Evolutionary conservation across 2,797 vertebrate species (phyloP), one percentile per base, ranked within the genome.

Genomic region (Pseudotriccus pelzelni): DNA sequence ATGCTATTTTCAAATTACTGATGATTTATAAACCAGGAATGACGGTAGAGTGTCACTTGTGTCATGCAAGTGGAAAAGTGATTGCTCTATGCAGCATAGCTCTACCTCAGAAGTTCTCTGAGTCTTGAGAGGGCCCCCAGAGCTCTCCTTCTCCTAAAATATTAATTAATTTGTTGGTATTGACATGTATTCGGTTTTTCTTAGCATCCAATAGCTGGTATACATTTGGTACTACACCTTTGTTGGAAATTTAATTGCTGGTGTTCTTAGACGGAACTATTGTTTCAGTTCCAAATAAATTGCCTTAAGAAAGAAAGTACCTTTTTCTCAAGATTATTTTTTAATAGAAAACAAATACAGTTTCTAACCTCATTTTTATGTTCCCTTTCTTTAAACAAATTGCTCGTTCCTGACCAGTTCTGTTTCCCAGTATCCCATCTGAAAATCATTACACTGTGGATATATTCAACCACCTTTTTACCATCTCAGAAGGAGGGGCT

Each of bases 311-410:
- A 55, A 76, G 13, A 80, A 67, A 46, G 18, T 6, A 15, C 34
- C 12, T 55, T 78, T 78, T 68, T 49, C 7, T 9, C 27, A 58
- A 67, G 13, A n/a, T 25, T 85, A 22, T 46, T 53, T 67, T 79
- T 84, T 44, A 21, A 75, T 53, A 86, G n/a, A 84, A 81, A 93
- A 43, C 12, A 79, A 86, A 79, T 53, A 37, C 11, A 28, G 4
- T 47, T 90, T 90, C 14, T 2, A 47, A 68, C 19, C 7, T 90
- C 30, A 73, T 66, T 84, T 91, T 94, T 44, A 30, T 79, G 47
- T 79, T 91, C 93, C 43, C n/a, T 91, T 88, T 63, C 80, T 90
- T 76, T 89, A 62, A 76, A 81, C 23, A 59, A 88, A 81, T 66
- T 84, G 55, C 37, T 90, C 36, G 39, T 87, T 95, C 69, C 76